Base-by-base conservation (phyloP, 92 coral and sea anemone species). In the Pocillopora meandrina region DNA sequence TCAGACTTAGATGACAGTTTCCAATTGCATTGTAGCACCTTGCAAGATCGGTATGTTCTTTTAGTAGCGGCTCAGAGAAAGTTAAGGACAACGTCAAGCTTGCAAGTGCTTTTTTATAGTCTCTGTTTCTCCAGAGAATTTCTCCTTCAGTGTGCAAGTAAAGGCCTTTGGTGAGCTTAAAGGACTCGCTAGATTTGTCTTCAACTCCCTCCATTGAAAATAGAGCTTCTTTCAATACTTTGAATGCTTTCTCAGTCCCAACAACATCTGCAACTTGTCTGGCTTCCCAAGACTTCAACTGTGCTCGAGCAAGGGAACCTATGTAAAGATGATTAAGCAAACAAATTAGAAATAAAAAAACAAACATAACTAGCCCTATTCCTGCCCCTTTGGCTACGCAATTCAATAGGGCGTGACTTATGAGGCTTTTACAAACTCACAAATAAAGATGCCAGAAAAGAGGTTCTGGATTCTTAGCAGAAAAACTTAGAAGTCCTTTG, bases 21-120 rank as follows among this genome's bases (percentile, higher is more conserved):
- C 93, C 96, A 16, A 90, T 90, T 42, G 89, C 85, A 58, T 93
- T 90, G 9, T 87, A 74, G 17, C 92, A 87, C 73, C 93, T 72
- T 2, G 96, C 86, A 65, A 85, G 81, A 2, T 79, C 61, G 15
- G 87, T 87, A 61, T 90, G 90, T 42, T 31, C 73, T 9, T 72
- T 56, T 19, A 83, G 65, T 0, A 63, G 62, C 17, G 55, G 60
- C 62, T 85, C 71, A 18, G 61, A 81, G 56, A 82, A 47, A 19
- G 67, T 70, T 68, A 90, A 61, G 0, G 93, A 86, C 13, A 58
- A 52, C 70, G 85, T 21, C 33, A 91, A 65, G 47, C 78, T 35
- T 9, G 72, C 8, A 5, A 88, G 57, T 58, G 81, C 67, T 67
- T 52, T 76, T 14, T 74, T 17, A 58, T 71, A 71, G 61, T 72